Percentiles rank a stretch among this genome's conserved stretches.
Evolutionary conservation across 2,797 vertebrate species (phyloP).

Genomic region (Takifugu ocellatus): DNA sequence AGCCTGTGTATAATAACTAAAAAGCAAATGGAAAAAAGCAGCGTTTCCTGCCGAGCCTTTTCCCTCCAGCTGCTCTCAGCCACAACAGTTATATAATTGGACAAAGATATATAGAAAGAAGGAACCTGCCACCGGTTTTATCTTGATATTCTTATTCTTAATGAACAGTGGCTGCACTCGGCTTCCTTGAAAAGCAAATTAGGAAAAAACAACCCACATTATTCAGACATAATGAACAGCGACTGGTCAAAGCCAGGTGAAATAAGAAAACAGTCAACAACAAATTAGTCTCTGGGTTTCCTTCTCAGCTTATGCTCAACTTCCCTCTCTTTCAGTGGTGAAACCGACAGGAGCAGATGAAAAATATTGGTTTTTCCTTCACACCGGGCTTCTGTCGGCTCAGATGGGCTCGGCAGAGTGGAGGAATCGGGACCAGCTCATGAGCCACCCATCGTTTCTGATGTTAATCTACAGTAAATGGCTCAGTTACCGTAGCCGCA

Average conservation of each 20-base stretch:
- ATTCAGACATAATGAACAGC: conserved; percentile 25
- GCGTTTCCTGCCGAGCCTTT: not conserved
- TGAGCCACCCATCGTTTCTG: too few relatives aligned
- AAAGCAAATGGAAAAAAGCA: not conserved
- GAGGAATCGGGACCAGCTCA: too few relatives aligned
- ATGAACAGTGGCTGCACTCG: conserved; percentile 25
- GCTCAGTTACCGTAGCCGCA: too few relatives aligned
- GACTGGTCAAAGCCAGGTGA: conserved; percentile 19
- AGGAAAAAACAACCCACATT: conserved; percentile 2
- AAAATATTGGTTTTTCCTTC: too few relatives aligned
- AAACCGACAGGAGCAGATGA: conserved; percentile 32
- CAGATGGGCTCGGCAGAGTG: too few relatives aligned
- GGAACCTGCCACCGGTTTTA: conserved; percentile 22
- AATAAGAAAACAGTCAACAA: conserved; percentile 45
- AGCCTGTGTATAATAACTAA: not conserved
- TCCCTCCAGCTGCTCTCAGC: conserved; percentile 9
- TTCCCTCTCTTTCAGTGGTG: conserved; percentile 35
- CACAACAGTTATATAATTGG: conserved; percentile 12
- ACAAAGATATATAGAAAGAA: conserved; percentile 16
- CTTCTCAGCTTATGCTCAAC: conserved; percentile 23
- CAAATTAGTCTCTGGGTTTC: conserved; percentile 34
- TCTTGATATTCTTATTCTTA: conserved; percentile 22
- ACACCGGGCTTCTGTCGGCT: too few relatives aligned
- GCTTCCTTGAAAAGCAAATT: conserved; percentile 15
- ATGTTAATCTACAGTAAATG: too few relatives aligned